These are phyloP conservation scores for Myocastor coypus DNA, from an alignment of 2,113 vertebrate species.

Conservation along the genomic window DNA sequence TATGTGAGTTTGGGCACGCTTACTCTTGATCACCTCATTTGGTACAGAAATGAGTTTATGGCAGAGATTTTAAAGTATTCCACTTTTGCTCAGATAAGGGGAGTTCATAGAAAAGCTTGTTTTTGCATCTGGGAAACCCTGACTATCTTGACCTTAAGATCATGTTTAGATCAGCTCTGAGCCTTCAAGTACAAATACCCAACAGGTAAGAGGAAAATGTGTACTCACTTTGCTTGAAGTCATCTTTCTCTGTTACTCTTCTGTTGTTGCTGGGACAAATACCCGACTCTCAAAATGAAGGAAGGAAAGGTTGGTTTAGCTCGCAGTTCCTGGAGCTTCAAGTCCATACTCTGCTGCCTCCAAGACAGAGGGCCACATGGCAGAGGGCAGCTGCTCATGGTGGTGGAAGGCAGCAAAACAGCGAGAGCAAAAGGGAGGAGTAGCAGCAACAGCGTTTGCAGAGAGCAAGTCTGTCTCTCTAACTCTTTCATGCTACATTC, in stretches of 20 bases:
- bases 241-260: not conserved
- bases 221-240: not conserved
- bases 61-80: not conserved
- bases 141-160: not conserved
- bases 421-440: no score
- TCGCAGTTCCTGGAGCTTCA: no score
- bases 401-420: no score
- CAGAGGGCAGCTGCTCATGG: no score
- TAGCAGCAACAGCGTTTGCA: no score
- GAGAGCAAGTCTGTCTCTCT: no score
- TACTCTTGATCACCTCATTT: not conserved
- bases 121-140: not conserved
- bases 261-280: no score
- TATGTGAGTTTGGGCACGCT: not conserved
- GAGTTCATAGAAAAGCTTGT: not conserved
- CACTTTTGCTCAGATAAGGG: not conserved
- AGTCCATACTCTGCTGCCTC: no score
- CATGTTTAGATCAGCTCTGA: not conserved
- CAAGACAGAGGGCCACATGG: no score
- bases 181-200: not conserved
- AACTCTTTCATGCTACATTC: no score
- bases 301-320: no score
- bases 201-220: not conserved
- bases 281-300: no score
- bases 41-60: not conserved